Evolutionary conservation across 2,797 vertebrate genomes (phyloP).

Genomic region (Lycodopsis pacificus): DNA sequence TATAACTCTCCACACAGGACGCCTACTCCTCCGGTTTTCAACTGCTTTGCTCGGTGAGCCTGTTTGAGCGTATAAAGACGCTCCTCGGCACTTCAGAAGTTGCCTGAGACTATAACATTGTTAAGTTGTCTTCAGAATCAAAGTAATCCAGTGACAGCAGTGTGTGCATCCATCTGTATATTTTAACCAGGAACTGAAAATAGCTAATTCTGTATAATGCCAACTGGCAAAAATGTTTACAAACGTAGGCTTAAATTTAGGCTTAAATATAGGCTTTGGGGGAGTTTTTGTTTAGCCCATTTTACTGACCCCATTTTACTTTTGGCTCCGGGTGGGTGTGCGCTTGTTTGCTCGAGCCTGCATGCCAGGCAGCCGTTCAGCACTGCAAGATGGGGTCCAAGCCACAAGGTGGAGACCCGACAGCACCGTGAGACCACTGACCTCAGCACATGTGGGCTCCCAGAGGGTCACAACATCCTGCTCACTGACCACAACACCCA

Average conservation of each 20-base stretch:
- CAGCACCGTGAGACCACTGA: constrained; percentile 54
- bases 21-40: constrained; percentile 24
- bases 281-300: constrained; percentile 5
- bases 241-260: not conserved
- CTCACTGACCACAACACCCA: constrained; percentile 65
- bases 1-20: constrained; percentile 59
- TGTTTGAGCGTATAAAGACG: not conserved
- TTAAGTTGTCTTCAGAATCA: not conserved
- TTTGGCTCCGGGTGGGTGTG: constrained; percentile 27
- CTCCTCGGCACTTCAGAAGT: not conserved
- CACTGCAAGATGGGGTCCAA: constrained; percentile 64
- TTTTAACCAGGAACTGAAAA: constrained; percentile 1
- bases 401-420: constrained; percentile 77
- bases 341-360: constrained; percentile 36
- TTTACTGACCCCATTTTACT: constrained; percentile 22
- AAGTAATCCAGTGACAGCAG: not conserved
- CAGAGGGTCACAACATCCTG: constrained; percentile 68
- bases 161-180: not conserved
- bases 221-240: not conserved
- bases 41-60: constrained; percentile 10
- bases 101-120: not conserved
- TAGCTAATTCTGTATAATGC: not conserved
- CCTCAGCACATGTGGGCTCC: constrained; percentile 55
- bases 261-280: not conserved
- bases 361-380: constrained; percentile 23